Base-by-base conservation (phyloP, 1,140 invertebrate species). In the Plectus sambesii region DNA sequence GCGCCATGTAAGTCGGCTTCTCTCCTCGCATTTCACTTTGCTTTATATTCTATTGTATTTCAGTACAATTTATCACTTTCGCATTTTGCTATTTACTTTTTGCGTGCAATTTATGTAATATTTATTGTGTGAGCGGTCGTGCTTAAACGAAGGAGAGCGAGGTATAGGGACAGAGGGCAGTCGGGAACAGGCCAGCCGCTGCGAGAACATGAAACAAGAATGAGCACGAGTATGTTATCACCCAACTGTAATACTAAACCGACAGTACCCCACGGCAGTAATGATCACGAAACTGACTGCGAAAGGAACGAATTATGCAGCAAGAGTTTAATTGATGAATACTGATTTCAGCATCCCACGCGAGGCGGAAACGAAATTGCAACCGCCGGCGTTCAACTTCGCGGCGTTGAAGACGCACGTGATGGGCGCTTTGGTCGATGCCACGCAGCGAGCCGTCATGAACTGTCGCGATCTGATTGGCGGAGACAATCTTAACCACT, bases 401-500 rank as follows among this genome's bases (percentile, higher is more conserved):
- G 85, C 93, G 63, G 79, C 83, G 29, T 84, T 98, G 0, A 81
- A 93, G 49, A 81, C 87, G 66, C 92, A 88, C 69, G 83, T 92
- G 5, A 97, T 99, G 87, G 79, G 80, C 59, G 85, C 90, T 0
- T 74, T 99, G 8, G 82, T 83, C 39, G 85, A 90, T 59, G 90
- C 92, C 2, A 89, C 96, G 2, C 79, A 85, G 63, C 84, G 89
- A 51, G 94, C 94, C 70, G 90, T 94, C 68, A 82, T 92, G 1
- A 90, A 96, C 66, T 96, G 96, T 70, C 75, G 93, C 49, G 94
- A 99, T 77, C 89, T 93, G 0, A 90, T 98, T 45, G 94, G 94
- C 12, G 92, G 94, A 39, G 87, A 82, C 68, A 96, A 96, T 72
- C 87, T 94, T 70, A 94, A 94, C 74, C 78, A 97, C 0, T 98